These are phyloP conservation scores for Zaprionus inermis DNA, from an alignment of 1,140 invertebrate species.

Conservation along the genomic window DNA sequence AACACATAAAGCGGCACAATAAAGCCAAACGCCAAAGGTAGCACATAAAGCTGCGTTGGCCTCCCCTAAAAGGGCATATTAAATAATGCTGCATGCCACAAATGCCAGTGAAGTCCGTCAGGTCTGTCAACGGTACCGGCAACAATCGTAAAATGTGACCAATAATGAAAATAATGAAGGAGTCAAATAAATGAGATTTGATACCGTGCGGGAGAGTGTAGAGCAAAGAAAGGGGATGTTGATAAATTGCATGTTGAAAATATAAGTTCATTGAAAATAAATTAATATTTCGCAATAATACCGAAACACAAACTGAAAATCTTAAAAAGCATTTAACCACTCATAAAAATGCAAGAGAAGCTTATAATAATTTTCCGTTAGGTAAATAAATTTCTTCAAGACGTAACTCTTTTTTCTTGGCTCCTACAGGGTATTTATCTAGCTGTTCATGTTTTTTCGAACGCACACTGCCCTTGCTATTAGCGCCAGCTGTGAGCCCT, in stretches of 20 bases:
- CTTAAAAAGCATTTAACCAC: background rate
- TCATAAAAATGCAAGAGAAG: background rate
- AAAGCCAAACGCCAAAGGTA: constrained; percentile 50
- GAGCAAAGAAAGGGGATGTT: too few species aligned
- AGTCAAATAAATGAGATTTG: constrained; percentile 55
- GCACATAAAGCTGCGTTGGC: constrained; percentile 35
- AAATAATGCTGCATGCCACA: constrained; percentile 73
- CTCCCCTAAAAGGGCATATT: constrained; percentile 46
- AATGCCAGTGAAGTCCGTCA: constrained; percentile 43
- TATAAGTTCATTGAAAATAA: too few species aligned
- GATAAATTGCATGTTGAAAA: too few species aligned
- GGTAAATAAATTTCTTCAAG: too few species aligned
- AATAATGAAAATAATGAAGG: constrained; percentile 72
- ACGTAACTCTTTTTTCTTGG: too few species aligned
- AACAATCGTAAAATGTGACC: constrained; percentile 72
- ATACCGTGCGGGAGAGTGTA: constrained; percentile 26
- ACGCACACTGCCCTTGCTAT: constrained; percentile 11
- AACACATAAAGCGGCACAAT: constrained; percentile 70
- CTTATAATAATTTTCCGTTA: background rate
- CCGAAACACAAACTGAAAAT: background rate
- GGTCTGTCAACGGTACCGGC: constrained; percentile 12
- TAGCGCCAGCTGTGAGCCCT: constrained; percentile 34
- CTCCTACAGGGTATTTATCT: constrained; percentile 10
- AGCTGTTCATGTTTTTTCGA: background rate
- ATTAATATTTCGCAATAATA: background rate